Base-by-base conservation (phyloP, 2,888 invertebrate genomes). In the Zhuqinia jingwanae region DNA sequence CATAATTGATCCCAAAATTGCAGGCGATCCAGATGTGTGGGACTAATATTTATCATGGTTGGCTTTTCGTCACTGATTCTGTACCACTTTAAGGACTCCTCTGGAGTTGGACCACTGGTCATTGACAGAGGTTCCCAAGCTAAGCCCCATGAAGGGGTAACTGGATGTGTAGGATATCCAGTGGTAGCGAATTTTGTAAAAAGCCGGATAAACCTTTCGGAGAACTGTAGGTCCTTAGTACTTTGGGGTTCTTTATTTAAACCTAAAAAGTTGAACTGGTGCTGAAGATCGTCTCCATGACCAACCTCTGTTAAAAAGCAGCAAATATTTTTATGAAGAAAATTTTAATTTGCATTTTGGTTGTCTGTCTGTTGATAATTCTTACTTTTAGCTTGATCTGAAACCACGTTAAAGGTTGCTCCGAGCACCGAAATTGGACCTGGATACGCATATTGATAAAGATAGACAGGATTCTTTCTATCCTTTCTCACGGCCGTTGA, bases 271-370 rank as follows among this genome's bases (percentile, higher is more conserved):
- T 47, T 11, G 47, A 85, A 85, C 11, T 42, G 58, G 15, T 47
- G 30, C 27, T n/a, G n/a, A 15, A 85, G 27, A 13, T 85, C 85
- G 30, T 85, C 85, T 11, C 63, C 85, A 25, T 85, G 85, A 0
- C 79, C 79, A 47, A 85, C 79, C 63, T n/a, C 84, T 68, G 36
- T 36, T 36, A 36, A 11, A 58, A 42, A 45, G 6, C 20, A 20
- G 1, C 10, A 73, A 50, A 50, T 25, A 25, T 27, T 27, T 25
- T 53, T 50, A n/a, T n/a, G n/a, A 17, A 6, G 17, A 1, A 11
- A 13, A 42, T 20, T 56, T n/a, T n/a, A n/a, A 56, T 20, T 20
- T 25, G 11, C 1, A 58, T 58, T 1, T 11, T 8, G 1, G 30
- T 13, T 13, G 50, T 15, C 50, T 8, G 20, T 42, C 2, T n/a